Evolutionary conservation across 2,888 invertebrate species (phyloP).

Genomic region (Coronaproctus castanopsis): DNA sequence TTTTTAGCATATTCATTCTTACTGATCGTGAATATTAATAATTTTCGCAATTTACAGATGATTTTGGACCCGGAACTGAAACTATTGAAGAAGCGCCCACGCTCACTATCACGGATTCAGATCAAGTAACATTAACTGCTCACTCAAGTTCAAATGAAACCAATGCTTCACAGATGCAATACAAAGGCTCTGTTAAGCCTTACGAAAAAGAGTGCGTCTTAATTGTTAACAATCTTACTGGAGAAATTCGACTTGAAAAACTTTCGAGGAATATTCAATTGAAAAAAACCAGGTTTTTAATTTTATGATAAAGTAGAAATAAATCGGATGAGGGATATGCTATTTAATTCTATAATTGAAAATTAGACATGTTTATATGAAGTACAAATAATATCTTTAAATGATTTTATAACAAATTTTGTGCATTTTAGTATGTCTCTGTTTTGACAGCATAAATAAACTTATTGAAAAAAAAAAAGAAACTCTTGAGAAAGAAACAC

Average conservation of each 20-base stretch:
- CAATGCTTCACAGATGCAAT: slow-evolving; percentile 64
- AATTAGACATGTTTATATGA: too few species aligned
- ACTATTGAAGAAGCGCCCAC: slow-evolving; percentile 78
- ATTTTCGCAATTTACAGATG: slow-evolving; percentile 67
- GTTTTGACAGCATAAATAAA: too few species aligned
- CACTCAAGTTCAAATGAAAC: slow-evolving; percentile 88
- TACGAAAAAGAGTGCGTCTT: slow-evolving; percentile 88
- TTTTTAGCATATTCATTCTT: too few species aligned
- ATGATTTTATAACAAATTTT: too few species aligned
- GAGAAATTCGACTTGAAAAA: slow-evolving; percentile 82
- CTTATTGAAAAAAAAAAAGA: too few species aligned
- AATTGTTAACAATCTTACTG: slow-evolving; percentile 77
- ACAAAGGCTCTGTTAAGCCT: slow-evolving; percentile 81
- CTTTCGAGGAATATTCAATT: slow-evolving; percentile 78
- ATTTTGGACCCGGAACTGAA: slow-evolving; percentile 95
- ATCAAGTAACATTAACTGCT: slow-evolving; percentile 77
- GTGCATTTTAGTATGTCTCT: too few species aligned
- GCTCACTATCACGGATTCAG: slow-evolving; percentile 70
- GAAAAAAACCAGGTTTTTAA: slow-evolving; percentile 54
- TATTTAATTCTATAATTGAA: too few species aligned
- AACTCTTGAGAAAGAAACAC: too few species aligned
- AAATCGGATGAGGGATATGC: too few species aligned
- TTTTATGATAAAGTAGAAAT: too few species aligned
- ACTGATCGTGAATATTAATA: too few species aligned
- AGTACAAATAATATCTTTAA: too few species aligned